Evolutionary conservation across 2,797 vertebrate genomes (phyloP).

Genomic region (Oreonectes daqikongensis): DNA sequence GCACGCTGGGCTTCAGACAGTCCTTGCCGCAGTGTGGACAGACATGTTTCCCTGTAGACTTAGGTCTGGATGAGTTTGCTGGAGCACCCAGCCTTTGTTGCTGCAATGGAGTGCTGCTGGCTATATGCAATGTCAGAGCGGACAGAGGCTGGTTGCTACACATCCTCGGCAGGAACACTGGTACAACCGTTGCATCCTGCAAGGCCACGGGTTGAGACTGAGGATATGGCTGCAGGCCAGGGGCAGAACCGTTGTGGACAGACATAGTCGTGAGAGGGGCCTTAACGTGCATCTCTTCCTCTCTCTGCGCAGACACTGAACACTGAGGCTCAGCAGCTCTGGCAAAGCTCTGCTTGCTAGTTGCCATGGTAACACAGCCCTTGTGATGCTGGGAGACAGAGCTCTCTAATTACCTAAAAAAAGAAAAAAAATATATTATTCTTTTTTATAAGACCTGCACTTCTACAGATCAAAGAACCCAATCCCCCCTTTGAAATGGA

Average conservation of each 20-base stretch:
- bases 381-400: conserved; percentile 71
- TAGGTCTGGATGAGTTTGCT: conserved; percentile 73
- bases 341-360: conserved; percentile 76
- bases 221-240: conserved; percentile 73
- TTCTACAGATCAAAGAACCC: conserved; percentile 56
- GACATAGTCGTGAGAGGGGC: conserved; percentile 79
- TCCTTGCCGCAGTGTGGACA: conserved; percentile 92
- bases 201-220: conserved; percentile 67
- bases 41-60: conserved; percentile 84
- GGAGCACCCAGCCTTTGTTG: conserved; percentile 63
- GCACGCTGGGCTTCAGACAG: conserved; percentile 94
- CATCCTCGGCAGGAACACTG: conserved; percentile 68
- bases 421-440: conserved; percentile 64
- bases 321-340: conserved; percentile 69
- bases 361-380: conserved; percentile 83
- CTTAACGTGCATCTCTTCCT: conserved; percentile 75
- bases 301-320: conserved; percentile 68
- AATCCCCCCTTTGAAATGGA: conserved; percentile 44
- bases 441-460: conserved; percentile 67
- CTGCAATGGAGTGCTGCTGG: conserved; percentile 80
- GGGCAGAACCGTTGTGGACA: conserved; percentile 80
- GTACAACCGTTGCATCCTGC: conserved; percentile 67
- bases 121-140: conserved; percentile 83
- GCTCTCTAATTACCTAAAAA: conserved; percentile 79
- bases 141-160: conserved; percentile 79